Conservation (phyloP, 2,113 vertebrate genomes). For the Nematolebias whitei region DNA sequence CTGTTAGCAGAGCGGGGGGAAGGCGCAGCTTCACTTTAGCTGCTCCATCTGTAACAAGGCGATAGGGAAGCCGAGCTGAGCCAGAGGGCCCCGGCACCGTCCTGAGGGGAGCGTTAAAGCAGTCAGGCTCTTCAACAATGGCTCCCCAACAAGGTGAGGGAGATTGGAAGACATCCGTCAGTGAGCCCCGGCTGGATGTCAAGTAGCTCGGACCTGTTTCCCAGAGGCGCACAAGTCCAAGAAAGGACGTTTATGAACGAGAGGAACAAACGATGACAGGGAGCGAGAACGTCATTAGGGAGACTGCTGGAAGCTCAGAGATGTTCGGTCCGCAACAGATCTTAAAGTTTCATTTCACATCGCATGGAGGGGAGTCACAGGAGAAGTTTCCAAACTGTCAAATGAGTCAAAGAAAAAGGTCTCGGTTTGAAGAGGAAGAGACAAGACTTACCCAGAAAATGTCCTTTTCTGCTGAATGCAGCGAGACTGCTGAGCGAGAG, state of each 20-base stretch:
- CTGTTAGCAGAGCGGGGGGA: too few relatives aligned
- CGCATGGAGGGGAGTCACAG: conserved; percentile 17
- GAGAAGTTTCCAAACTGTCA: conserved; percentile 26
- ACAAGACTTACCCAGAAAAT: conserved; percentile 14
- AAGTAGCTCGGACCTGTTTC: conserved; percentile 66
- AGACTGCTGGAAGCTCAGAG: conserved; percentile 22
- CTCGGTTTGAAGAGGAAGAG: conserved; percentile 13
- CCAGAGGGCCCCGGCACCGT: conserved; percentile 32
- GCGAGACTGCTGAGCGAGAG: too few relatives aligned
- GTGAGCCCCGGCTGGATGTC: conserved; percentile 56
- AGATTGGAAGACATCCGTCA: conserved; percentile 72
- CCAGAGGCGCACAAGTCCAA: conserved; percentile 31
- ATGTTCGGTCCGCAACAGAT: conserved; percentile 25
- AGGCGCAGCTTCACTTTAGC: too few relatives aligned
- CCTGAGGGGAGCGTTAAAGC: conserved; percentile 67
- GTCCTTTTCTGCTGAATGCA: too few relatives aligned
- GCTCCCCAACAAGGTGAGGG: conserved; percentile 66
- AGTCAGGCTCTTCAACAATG: conserved; percentile 67
- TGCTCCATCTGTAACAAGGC: conserved; percentile 49
- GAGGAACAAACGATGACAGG: conserved; percentile 68
- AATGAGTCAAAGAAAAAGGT: conserved; percentile 22
- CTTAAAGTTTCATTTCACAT: conserved; percentile 29
- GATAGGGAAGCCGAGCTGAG: conserved; percentile 59
- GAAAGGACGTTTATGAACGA: conserved; percentile 63
- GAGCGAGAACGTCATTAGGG: conserved; percentile 23